Percentiles rank a stretch among this genome's conserved stretches.
These are phyloP conservation scores for Otus sunia DNA, from an alignment of 2,113 vertebrate species.

Conservation along the genomic window DNA sequence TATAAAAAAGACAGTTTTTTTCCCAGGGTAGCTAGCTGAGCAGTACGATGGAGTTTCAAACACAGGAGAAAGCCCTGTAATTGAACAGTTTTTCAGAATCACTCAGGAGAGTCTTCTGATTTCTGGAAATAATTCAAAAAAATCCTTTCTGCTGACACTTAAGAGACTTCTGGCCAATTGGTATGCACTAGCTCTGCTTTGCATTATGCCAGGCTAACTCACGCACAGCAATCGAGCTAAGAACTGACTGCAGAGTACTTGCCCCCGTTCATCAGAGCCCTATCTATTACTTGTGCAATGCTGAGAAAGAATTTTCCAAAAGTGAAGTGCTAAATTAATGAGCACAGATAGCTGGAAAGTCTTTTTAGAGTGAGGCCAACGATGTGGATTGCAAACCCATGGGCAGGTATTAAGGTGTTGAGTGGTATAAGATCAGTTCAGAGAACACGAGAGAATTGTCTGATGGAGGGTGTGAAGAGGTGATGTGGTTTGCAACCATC, in stretches of 20 bases:
- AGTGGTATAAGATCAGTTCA: not conserved
- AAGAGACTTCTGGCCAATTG: not conserved
- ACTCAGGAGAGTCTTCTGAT: not conserved
- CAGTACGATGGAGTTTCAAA: not conserved
- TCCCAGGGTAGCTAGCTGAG: not conserved
- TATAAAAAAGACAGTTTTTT: not conserved
- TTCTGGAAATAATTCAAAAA: not conserved
- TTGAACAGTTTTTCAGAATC: not conserved
- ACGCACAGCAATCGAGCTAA: fast-evolving
- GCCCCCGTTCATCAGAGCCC: not conserved
- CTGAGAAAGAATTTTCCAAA: not conserved
- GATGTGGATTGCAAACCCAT: not conserved
- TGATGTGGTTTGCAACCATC: not conserved
- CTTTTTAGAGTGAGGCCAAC: not conserved
- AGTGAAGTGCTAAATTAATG: not conserved
- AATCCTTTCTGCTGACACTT: not conserved
- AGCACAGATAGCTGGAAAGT: not conserved
- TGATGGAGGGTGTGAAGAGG: not conserved
- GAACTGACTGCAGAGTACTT: not conserved
- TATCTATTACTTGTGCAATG: not conserved
- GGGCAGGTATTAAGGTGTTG: not conserved
- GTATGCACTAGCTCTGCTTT: not conserved
- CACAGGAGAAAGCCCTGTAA: not conserved
- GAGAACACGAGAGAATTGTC: not conserved
- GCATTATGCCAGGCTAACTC: not conserved